Conservation (phyloP, 2,797 vertebrate species). For the Acipenser ruthenus region DNA sequence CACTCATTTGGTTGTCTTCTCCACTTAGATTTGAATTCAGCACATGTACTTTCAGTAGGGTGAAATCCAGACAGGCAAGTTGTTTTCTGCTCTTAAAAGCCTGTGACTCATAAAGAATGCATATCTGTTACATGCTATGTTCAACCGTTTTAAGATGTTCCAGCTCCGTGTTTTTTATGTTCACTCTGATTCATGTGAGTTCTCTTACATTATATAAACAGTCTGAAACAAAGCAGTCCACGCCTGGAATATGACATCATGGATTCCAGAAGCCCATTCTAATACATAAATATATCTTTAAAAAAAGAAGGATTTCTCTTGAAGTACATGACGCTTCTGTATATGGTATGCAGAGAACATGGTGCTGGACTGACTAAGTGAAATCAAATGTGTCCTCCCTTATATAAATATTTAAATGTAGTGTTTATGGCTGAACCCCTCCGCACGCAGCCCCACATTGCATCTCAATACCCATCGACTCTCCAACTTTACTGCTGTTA, state of each 20-base stretch:
- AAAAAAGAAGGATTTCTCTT: neutral
- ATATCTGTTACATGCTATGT: neutral
- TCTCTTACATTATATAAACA: constrained; percentile 13
- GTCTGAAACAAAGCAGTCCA: constrained; percentile 25
- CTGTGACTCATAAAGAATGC: too few species aligned
- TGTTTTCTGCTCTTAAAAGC: too few species aligned
- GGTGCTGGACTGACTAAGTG: constrained; percentile 40
- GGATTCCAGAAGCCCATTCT: constrained; percentile 24
- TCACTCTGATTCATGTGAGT: neutral
- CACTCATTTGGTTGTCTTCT: too few species aligned
- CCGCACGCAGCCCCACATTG: constrained; percentile 25
- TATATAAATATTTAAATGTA: constrained; percentile 61
- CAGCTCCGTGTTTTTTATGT: neutral
- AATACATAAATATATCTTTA: constrained; percentile 26
- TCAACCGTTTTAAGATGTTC: neutral
- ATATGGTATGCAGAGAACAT: constrained; percentile 50
- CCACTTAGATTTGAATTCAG: too few species aligned
- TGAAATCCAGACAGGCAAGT: too few species aligned
- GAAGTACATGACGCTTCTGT: constrained; percentile 40
- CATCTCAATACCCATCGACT: too few species aligned
- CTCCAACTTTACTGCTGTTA: too few species aligned
- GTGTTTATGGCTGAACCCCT: constrained; percentile 51
- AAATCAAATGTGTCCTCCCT: constrained; percentile 43
- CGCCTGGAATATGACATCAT: constrained; percentile 30
- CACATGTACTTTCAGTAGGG: too few species aligned